Evolutionary conservation across 2,113 vertebrate genomes (phyloP), one percentile per base, ranked within the genome.

Genomic region (Ictidomys tridecemlineatus): DNA sequence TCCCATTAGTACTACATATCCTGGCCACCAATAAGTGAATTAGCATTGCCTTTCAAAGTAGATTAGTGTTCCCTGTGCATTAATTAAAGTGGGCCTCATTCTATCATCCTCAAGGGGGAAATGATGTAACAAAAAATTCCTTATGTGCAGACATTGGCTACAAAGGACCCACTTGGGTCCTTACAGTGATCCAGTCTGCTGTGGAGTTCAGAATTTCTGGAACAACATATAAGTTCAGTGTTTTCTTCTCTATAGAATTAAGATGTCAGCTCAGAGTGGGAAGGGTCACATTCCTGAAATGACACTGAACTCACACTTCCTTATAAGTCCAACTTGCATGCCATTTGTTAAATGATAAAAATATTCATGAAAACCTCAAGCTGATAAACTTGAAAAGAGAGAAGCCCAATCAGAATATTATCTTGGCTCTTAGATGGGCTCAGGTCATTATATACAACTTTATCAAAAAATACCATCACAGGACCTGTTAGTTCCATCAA

Each of bases 131-230:
- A 73, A 97, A 82, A 98, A 97, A 98, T 97, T 96, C 90, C 85
- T 82, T 1, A 0, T 83, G 73, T 0, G 6, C 90, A 97, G 86
- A 97, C 95, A 96, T 85, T 74, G 96, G 92, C 89, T 93, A 89
- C 87, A 97, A 85, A 96, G 87, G 96, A 91, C 96, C 91, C 87
- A 88, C 70, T 93, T 94, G 96, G 86, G 90, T 88, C 83, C 73
- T 97, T 95, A 97, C 97, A 93, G 76, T 95, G 95, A 98, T 97
- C 94, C 94, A 85, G 91, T 96, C 97, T 88, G 89, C 86, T 96
- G 51, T 94, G 96, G 86, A 30, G 83, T n/a, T 1, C 94, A 96
- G 53, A 86, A 89, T 92, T 95, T 30, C 69, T 93, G 45, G 70
- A 96, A 92, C 9, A 98, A 97, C 92, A 97, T 94, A 95, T 94